Percentiles rank a stretch among this genome's conserved stretches.
Evolutionary conservation across 2,797 vertebrate genomes (phyloP).

Genomic region (Meda fulgida): DNA sequence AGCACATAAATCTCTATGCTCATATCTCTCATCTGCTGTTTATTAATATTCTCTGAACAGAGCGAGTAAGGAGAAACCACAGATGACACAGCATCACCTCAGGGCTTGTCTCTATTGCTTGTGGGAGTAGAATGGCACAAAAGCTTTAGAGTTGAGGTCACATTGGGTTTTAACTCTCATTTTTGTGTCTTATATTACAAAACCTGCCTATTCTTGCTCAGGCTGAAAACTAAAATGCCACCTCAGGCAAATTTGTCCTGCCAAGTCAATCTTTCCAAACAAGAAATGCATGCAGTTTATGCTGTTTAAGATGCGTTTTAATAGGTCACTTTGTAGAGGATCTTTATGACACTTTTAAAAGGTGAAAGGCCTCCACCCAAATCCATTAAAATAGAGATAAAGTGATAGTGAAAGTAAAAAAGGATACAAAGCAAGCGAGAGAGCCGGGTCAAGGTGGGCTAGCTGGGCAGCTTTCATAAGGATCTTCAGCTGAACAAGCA

Average conservation of each 20-base stretch:
- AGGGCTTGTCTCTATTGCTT: slow-evolving; percentile 22
- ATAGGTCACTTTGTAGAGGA: slow-evolving; percentile 31
- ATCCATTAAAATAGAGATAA: slow-evolving; percentile 42
- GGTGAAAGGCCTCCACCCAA: slow-evolving; percentile 30
- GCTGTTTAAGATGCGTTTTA: slow-evolving; percentile 33
- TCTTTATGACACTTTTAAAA: slow-evolving; percentile 37
- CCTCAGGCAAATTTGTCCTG: slow-evolving; percentile 1
- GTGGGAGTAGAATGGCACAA: slow-evolving; percentile 11
- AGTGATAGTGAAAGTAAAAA: slow-evolving; percentile 5
- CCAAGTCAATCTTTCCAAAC: slow-evolving; percentile 16
- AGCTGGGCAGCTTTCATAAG: slow-evolving; percentile 64
- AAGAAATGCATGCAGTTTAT: slow-evolving; percentile 15
- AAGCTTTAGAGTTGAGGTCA: slow-evolving; percentile 45
- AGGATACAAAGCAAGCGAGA: slow-evolving; percentile 14
- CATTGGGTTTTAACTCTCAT: slow-evolving; percentile 20
- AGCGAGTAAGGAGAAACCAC: slow-evolving; percentile 30
- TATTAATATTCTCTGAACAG: slow-evolving; percentile 48
- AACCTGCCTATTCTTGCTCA: slow-evolving; percentile 28
- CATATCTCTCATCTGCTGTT: slow-evolving; percentile 50
- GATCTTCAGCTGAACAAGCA: slow-evolving; percentile 71
- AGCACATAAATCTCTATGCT: slow-evolving; percentile 41
- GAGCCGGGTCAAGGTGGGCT: slow-evolving; percentile 31
- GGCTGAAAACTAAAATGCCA: not conserved
- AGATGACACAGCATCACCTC: slow-evolving; percentile 30
- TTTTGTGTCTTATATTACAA: slow-evolving; percentile 37